Conservation (phyloP, 1,140 invertebrate species). For the Eupeodes corollae region DNA sequence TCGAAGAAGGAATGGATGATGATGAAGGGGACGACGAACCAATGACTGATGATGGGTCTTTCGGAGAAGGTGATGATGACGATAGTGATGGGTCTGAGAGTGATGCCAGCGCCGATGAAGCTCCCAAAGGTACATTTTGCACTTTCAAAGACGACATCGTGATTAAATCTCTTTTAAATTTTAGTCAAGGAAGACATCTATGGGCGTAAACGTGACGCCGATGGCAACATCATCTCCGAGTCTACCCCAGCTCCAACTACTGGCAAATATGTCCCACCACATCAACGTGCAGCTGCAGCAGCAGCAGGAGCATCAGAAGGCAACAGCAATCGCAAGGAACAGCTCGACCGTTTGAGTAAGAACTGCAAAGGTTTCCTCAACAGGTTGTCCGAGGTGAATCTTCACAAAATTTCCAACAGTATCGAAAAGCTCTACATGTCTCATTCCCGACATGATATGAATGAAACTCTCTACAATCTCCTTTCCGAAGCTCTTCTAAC, state of each 20-base stretch:
- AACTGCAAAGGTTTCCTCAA: slow-evolving; percentile 82
- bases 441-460: slow-evolving; percentile 74
- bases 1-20: slow-evolving; percentile 27
- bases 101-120: slow-evolving; percentile 12
- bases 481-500: slow-evolving; percentile 57
- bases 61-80: slow-evolving; percentile 20
- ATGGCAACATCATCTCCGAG: slow-evolving; percentile 57
- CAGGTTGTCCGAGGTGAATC: slow-evolving; percentile 76
- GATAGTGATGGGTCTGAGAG: slow-evolving; percentile 13
- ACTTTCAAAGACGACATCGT: too few relatives aligned
- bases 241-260: not conserved
- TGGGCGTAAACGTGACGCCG: slow-evolving; percentile 67
- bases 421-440: slow-evolving; percentile 62
- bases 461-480: slow-evolving; percentile 57
- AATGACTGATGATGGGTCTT: slow-evolving; percentile 31
- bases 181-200: slow-evolving; percentile 85
- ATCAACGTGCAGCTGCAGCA: slow-evolving; percentile 45
- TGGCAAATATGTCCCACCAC: slow-evolving; percentile 72
- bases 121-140: slow-evolving; percentile 20
- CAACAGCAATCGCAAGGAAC: slow-evolving; percentile 45
- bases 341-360: slow-evolving; percentile 53
- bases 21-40: slow-evolving; percentile 34
- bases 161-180: slow-evolving; percentile 3
- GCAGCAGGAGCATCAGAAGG: slow-evolving; percentile 20
- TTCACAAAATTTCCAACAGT: slow-evolving; percentile 64